These are phyloP conservation scores for Channa striata DNA, from an alignment of 2,797 vertebrate genomes.

Conservation along the genomic window DNA sequence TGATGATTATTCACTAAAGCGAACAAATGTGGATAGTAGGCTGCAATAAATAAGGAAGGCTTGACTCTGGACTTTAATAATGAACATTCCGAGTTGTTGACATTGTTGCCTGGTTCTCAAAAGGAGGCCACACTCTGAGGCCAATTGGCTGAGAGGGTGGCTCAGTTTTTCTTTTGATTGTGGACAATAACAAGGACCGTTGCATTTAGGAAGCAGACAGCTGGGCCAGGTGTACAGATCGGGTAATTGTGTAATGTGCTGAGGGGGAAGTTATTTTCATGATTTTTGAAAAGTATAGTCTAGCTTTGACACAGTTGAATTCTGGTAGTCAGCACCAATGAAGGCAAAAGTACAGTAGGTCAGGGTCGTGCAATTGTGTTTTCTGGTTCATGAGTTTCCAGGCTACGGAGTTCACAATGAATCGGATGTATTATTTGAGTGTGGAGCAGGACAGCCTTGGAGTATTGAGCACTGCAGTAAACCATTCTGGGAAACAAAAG, in stretches of 20 bases:
- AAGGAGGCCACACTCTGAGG: constrained; percentile 10
- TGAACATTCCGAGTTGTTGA: constrained; percentile 38
- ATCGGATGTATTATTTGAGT: constrained; percentile 30
- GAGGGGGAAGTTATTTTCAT: constrained; percentile 19
- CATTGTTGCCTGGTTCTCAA: constrained; percentile 39
- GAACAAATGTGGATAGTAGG: constrained; percentile 45
- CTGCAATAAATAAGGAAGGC: constrained; percentile 49
- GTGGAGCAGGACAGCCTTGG: constrained; percentile 34
- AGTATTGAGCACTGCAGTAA: constrained; percentile 49
- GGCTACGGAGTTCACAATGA: constrained; percentile 48
- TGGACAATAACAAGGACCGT: constrained; percentile 22
- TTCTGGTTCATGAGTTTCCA: constrained; percentile 64
- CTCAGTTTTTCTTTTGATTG: constrained; percentile 25
- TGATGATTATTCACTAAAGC: constrained; percentile 31
- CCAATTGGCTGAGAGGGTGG: constrained; percentile 6
- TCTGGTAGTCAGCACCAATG: constrained; percentile 22
- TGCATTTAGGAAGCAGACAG: neutral
- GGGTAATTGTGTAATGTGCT: constrained; percentile 12
- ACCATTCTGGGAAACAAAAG: constrained; percentile 62
- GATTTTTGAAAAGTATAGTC: constrained; percentile 1
- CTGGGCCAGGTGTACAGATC: constrained; percentile 23
- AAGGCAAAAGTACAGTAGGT: constrained; percentile 52
- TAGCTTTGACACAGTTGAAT: constrained; percentile 26
- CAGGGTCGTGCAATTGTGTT: constrained; percentile 53
- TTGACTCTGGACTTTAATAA: constrained; percentile 50